phyloP scores from a whole-genome alignment of 2,888 invertebrate species.

The Leptopilina myrica region DNA sequence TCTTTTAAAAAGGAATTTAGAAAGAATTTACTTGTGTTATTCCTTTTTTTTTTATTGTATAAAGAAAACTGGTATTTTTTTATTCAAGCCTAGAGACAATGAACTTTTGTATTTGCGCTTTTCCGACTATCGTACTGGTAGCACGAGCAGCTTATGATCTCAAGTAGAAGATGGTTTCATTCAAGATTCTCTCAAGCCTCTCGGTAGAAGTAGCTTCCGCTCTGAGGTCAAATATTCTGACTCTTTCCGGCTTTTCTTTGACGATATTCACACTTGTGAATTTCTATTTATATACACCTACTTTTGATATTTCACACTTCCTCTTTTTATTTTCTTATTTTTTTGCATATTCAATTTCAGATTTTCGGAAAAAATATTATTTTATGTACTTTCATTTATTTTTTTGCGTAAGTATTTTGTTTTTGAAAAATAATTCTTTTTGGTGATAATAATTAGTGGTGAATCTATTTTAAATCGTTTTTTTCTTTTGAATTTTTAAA shows the following conservation, averaged over 20 bases:
- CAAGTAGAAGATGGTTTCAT: constrained; percentile 31
- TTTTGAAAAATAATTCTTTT: no score
- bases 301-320: not conserved
- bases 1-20: not conserved
- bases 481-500: no score
- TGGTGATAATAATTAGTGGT: no score
- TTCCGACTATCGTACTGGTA: constrained; percentile 7
- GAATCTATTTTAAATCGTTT: no score
- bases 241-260: constrained; percentile 38
- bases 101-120: constrained; percentile 24
- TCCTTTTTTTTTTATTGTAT: no score
- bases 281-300: not conserved
- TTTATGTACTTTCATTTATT: not conserved
- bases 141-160: constrained; percentile 25
- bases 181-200: constrained; percentile 36
- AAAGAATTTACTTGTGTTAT: not conserved
- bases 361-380: not conserved
- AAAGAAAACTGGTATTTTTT: not conserved
- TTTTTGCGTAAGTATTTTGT: not conserved
- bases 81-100: constrained; percentile 2
- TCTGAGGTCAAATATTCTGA: constrained; percentile 16
- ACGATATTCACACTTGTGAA: constrained; percentile 18
- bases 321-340: not conserved
- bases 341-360: not conserved
- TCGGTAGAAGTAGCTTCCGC: constrained; percentile 6